Percentiles rank a stretch among this genome's conserved stretches.
Evolutionary conservation across 2,888 invertebrate genomes (phyloP).

Genomic region (Rutpela maculata): DNA sequence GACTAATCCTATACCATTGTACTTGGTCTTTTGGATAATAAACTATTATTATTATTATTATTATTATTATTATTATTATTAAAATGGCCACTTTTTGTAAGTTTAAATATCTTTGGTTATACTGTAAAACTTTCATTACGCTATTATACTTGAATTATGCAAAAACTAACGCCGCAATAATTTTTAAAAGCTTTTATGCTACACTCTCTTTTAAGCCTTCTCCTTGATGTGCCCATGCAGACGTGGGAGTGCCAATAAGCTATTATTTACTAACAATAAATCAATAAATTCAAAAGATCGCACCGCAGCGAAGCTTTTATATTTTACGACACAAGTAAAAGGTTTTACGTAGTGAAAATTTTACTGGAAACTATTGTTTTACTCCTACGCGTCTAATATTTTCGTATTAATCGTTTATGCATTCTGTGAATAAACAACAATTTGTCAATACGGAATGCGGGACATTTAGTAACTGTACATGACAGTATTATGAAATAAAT

Average conservation of each 20-base stretch:
- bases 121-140: too few relatives aligned
- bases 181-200: too few relatives aligned
- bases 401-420: neutral
- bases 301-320: neutral
- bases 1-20: too few relatives aligned
- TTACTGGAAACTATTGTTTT: neutral
- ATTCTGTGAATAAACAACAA: neutral
- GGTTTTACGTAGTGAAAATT: neutral
- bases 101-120: too few relatives aligned
- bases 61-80: too few relatives aligned
- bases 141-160: too few relatives aligned
- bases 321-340: neutral
- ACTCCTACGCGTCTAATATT: neutral
- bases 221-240: conserved; percentile 11
- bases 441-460: conserved; percentile 12
- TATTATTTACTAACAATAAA: neutral
- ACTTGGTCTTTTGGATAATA: too few relatives aligned
- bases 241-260: neutral
- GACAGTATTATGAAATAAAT: neutral
- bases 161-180: too few relatives aligned
- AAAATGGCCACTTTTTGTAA: too few relatives aligned
- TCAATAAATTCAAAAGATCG: neutral
- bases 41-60: too few relatives aligned
- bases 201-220: neutral
- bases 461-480: conserved; percentile 27